These are phyloP conservation scores for Rousettus madagascariensis DNA, from an alignment of 2,797 vertebrate genomes.

Conservation along the genomic window DNA sequence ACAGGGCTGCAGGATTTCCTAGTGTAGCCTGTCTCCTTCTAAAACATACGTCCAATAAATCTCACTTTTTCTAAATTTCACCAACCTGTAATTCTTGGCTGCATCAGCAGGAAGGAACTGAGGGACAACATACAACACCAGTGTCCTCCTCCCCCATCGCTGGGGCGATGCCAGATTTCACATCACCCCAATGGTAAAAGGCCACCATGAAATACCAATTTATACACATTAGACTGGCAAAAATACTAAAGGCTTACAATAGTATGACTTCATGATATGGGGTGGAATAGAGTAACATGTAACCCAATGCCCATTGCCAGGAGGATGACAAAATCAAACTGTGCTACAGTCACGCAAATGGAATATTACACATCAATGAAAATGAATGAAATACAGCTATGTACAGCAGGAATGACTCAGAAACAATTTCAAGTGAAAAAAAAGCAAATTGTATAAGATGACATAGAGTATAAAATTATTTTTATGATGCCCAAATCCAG, in stretches of 20 bases:
- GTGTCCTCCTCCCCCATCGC: no score
- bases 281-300: background rate
- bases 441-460: background rate
- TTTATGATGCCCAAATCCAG: background rate
- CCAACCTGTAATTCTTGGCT: no score
- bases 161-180: no score
- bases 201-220: background rate
- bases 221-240: background rate
- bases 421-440: background rate
- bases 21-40: no score
- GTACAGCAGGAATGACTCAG: background rate
- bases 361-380: background rate
- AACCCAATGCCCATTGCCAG: background rate
- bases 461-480: background rate
- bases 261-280: background rate
- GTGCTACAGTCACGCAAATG: background rate
- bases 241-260: background rate
- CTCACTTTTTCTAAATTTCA: no score
- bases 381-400: background rate
- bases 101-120: no score
- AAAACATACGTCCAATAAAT: no score
- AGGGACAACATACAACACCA: no score
- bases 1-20: no score
- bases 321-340: background rate
- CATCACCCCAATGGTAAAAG: no score